Evolutionary conservation across 2,113 vertebrate genomes (phyloP), one percentile per base, ranked within the genome.

Genomic region (Albula glossodonta): DNA sequence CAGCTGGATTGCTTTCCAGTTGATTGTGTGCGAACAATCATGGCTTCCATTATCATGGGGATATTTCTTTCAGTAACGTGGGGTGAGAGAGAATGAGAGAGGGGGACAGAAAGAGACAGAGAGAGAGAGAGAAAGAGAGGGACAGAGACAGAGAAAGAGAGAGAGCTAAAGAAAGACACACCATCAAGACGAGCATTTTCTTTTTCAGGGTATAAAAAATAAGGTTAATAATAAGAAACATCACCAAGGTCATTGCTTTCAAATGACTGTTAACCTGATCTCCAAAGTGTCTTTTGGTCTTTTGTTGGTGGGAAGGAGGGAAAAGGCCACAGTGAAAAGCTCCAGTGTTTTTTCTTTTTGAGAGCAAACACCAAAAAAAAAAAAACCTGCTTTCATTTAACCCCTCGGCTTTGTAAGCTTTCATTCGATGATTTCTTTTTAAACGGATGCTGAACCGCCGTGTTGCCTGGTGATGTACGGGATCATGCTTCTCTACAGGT

Each of bases 11-110:
- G 88, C 86, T 87, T 90, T 88, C 86, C 91, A 87, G 53, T 85
- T 85, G 88, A 90, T 90, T 90, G 90, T 88, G 84, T 85, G 87
- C 84, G 88, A 88, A 88, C 90, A 92, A 91, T 92, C 90, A 90
- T 87, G 25, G 86, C 78, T 88, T 91, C 91, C 84, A 90, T 91
- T 90, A 92, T 90, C 85, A 88, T 88, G 89, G 86, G 89, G 87
- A 90, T 84, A 89, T 90, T 90, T 90, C 86, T 89, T 84, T 78
- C 86, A 89, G 89, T 90, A 84, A 77, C 50, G 79, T 82, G 12
- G 78, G 52, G 49, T n/a, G 25, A 56, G 19, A 52, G 10, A 25
- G 50, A 25, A 10, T 31, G 31, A 49, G 83, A 74, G 83, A 83
- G 88, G 81, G 85, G 82, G 87, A 56, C 8, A 1, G 53, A 56